A percentile compares a stretch with the other conserved stretches of the same genome.
Evolutionary conservation across 35 echinoderm and acorn worm species (phyloP).

Genomic region (Ophioderma brevispina): DNA sequence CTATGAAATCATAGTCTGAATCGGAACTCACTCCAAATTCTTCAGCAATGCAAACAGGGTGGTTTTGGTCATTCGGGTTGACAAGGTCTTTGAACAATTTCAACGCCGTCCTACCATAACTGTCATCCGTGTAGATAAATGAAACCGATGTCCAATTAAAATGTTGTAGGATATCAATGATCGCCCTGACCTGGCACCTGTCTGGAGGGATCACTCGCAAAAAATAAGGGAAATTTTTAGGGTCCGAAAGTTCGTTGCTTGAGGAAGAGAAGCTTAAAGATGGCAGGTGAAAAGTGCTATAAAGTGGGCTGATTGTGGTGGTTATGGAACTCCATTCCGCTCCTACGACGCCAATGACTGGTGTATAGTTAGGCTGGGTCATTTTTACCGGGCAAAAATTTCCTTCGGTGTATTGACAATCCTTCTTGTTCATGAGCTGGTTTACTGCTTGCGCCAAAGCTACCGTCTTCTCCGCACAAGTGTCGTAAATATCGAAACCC

Average conservation of each 20-base stretch:
- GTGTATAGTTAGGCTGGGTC: not conserved
- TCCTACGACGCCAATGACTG: not conserved
- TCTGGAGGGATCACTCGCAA: conserved; percentile 13
- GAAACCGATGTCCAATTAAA: conserved; percentile 21
- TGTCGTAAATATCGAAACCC: conserved; percentile 30
- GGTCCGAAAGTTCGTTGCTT: conserved; percentile 18
- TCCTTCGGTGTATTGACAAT: not conserved
- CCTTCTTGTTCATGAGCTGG: not conserved
- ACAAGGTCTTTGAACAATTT: not conserved
- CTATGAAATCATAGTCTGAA: not conserved
- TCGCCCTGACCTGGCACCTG: not conserved
- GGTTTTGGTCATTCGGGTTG: not conserved
- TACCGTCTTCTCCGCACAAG: not conserved
- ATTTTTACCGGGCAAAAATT: not conserved
- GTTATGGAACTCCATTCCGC: conserved; percentile 28
- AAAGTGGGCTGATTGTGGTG: not conserved
- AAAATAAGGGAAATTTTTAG: not conserved
- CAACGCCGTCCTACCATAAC: conserved; percentile 1
- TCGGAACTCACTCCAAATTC: not conserved
- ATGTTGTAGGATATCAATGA: not conserved
- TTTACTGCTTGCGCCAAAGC: not conserved
- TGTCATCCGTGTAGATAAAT: conserved; percentile 18
- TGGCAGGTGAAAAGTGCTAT: not conserved
- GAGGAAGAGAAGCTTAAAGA: not conserved
- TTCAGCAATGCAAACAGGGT: not conserved